Conservation (phyloP, 2,888 invertebrate species). For the Eupithecia exiguata region DNA sequence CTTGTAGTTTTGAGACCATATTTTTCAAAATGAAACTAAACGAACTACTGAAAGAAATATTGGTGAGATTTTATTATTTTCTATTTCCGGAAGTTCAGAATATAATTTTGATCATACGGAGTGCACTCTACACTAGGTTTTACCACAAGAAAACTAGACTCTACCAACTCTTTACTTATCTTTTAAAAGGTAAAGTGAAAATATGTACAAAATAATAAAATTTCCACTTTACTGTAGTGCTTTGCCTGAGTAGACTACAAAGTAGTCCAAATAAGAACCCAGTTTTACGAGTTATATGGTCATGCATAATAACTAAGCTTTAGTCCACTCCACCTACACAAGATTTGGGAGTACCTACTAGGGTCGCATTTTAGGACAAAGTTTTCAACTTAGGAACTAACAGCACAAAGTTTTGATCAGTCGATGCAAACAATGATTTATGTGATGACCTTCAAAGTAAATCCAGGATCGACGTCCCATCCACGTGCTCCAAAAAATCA, state of each 20-base stretch:
- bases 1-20: too few species aligned
- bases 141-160: not conserved
- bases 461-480: too few species aligned
- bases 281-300: conserved; percentile 2
- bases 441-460: too few species aligned
- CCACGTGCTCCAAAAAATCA: not conserved
- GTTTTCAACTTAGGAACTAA: not conserved
- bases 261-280: conserved; percentile 2
- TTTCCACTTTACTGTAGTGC: not conserved
- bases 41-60: too few species aligned
- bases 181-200: not conserved
- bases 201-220: conserved; percentile 2
- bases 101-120: not conserved
- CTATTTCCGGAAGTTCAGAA: not conserved
- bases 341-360: not conserved
- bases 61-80: not conserved
- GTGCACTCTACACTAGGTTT: too few species aligned
- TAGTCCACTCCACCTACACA: not conserved
- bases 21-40: too few species aligned
- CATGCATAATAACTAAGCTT: not conserved
- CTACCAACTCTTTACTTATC: not conserved
- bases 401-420: not conserved
- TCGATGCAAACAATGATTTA: too few species aligned
- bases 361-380: not conserved
- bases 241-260: not conserved